These are phyloP conservation scores for Drosophila mimetica DNA, from an alignment of 2,888 invertebrate species.

Conservation along the genomic window DNA sequence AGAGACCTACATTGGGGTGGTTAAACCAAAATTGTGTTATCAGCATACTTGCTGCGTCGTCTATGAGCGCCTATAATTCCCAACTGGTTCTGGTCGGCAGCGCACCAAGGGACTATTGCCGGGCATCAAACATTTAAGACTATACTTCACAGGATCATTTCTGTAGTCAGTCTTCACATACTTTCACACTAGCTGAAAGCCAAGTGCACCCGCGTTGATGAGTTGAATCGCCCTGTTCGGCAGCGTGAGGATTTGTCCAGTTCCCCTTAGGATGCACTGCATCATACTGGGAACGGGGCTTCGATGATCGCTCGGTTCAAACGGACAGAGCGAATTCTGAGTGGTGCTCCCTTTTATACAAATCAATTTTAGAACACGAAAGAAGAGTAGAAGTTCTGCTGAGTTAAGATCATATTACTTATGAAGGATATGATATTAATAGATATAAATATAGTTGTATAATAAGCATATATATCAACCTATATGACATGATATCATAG, in stretches of 20 bases:
- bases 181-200: slow-evolving; percentile 85
- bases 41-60: neutral
- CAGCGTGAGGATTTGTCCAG: slow-evolving; percentile 85
- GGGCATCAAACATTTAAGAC: slow-evolving; percentile 72
- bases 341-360: slow-evolving; percentile 46
- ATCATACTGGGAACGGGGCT: slow-evolving; percentile 41
- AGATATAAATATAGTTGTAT: no score
- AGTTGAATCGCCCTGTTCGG: slow-evolving; percentile 85
- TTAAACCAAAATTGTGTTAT: slow-evolving; percentile 1
- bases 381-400: no score
- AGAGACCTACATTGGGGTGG: neutral
- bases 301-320: slow-evolving; percentile 75
- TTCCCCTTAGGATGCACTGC: neutral
- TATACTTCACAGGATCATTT: slow-evolving; percentile 88
- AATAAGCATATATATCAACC: no score
- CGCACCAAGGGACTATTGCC: neutral
- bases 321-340: slow-evolving; percentile 74
- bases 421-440: no score
- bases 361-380: neutral
- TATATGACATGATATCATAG: no score
- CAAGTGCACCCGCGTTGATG: slow-evolving; percentile 86
- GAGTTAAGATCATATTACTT: no score
- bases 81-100: slow-evolving; percentile 41
- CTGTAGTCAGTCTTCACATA: slow-evolving; percentile 87
- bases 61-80: slow-evolving; percentile 51